phyloP scores from a whole-genome alignment of 2,797 vertebrate genomes.

The Zalophus californianus region DNA sequence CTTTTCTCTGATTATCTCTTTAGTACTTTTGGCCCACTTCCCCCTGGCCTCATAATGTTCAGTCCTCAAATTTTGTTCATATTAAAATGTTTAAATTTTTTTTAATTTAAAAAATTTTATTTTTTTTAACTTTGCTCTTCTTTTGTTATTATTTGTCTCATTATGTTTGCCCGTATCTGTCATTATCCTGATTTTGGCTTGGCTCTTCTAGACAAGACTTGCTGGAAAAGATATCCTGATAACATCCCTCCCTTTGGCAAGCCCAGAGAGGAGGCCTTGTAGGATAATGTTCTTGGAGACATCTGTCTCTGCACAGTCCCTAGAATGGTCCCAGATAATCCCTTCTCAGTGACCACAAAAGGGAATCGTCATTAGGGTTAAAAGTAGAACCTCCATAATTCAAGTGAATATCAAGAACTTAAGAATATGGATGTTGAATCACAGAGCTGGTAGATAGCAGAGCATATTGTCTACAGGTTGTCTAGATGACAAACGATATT shows the following conservation, averaged over 20 bases:
- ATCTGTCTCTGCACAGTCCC: background rate
- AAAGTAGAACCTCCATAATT: background rate
- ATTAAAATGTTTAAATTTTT: background rate
- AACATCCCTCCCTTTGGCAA: background rate
- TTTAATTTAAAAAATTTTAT: background rate
- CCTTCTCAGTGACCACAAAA: background rate
- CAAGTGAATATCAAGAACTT: background rate
- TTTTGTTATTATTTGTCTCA: background rate
- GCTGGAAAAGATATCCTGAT: background rate
- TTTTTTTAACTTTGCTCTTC: background rate
- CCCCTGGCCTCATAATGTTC: background rate
- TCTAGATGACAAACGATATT: background rate
- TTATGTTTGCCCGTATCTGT: background rate
- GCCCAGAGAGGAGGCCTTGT: background rate
- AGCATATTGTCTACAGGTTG: background rate
- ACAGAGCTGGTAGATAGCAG: background rate
- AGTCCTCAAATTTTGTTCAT: background rate
- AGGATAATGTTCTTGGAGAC: background rate
- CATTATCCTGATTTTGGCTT: background rate
- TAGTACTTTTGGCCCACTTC: too few relatives aligned
- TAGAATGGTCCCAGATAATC: background rate
- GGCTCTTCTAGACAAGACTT: background rate
- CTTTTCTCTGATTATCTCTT: background rate
- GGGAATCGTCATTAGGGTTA: background rate
- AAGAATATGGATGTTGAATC: background rate